Evolutionary conservation across 2,888 invertebrate species (phyloP).

Genomic region (Drosophila helvetica): DNA sequence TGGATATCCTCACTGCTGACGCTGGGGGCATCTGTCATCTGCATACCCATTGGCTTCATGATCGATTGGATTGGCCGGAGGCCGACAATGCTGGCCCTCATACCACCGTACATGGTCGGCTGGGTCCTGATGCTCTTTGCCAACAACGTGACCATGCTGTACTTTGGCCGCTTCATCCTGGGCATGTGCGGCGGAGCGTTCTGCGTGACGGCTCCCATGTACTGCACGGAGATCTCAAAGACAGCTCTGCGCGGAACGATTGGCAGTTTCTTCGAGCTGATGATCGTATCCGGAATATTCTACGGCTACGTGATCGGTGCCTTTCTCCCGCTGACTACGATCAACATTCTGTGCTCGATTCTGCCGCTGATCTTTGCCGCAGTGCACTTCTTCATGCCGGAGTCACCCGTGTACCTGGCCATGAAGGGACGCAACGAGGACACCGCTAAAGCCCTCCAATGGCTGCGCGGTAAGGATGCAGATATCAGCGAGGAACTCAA

Average conservation of each 20-base stretch:
- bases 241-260: constrained; percentile 91
- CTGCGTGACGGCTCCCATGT: constrained; percentile 92
- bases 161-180: constrained; percentile 71
- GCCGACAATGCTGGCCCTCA: constrained; percentile 84
- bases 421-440: constrained; percentile 86
- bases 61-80: constrained; percentile 89
- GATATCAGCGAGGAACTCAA: constrained; percentile 86
- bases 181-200: constrained; percentile 87
- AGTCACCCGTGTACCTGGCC: constrained; percentile 90
- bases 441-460: constrained; percentile 88
- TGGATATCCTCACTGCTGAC: constrained; percentile 89
- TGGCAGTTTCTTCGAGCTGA: constrained; percentile 93
- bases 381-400: constrained; percentile 92
- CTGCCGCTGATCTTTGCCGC: constrained; percentile 87
- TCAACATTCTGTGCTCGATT: constrained; percentile 69
- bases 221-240: constrained; percentile 92
- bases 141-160: constrained; percentile 84
- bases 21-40: constrained; percentile 88
- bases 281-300: constrained; percentile 91
- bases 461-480: constrained; percentile 89
- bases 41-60: constrained; percentile 88
- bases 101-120: constrained; percentile 89
- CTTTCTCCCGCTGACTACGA: constrained; percentile 41
- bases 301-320: constrained; percentile 88
- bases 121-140: constrained; percentile 90